A percentile compares a stretch with the other conserved stretches of the same genome.
These are phyloP conservation scores for Rhinella marina DNA, from an alignment of 2,797 vertebrate genomes.

Conservation along the genomic window DNA sequence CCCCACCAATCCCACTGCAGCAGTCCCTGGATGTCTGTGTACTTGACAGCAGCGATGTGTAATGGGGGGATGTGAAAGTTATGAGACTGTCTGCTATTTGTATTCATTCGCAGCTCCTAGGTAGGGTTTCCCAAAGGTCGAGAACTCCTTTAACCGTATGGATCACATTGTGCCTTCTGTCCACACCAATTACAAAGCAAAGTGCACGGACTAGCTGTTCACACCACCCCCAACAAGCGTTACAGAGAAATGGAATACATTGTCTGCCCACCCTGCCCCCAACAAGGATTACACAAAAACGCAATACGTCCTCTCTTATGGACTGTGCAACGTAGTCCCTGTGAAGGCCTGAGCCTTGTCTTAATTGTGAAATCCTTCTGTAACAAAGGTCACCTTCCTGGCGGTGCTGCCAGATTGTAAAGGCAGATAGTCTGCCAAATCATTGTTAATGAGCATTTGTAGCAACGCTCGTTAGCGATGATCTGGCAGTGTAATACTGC, in stretches of 20 bases:
- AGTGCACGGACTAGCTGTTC: background rate
- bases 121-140: background rate
- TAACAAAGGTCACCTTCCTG: conserved; percentile 9
- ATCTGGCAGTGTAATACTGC: too few species aligned
- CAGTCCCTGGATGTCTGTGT: too few species aligned
- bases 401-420: background rate
- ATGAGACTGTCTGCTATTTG: background rate
- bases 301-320: background rate
- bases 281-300: background rate
- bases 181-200: background rate
- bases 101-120: background rate
- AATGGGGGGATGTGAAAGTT: too few species aligned
- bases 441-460: too few species aligned
- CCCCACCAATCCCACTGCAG: too few species aligned
- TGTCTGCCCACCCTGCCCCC: background rate
- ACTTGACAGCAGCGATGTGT: too few species aligned
- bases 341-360: background rate
- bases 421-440: too few species aligned
- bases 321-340: background rate
- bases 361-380: background rate
- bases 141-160: too few species aligned
- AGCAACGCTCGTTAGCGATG: too few species aligned
- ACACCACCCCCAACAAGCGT: background rate
- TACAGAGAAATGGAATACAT: background rate
- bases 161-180: background rate